Base-by-base conservation (phyloP, 2,797 vertebrate species). In the Rhinichthys osculus region DNA sequence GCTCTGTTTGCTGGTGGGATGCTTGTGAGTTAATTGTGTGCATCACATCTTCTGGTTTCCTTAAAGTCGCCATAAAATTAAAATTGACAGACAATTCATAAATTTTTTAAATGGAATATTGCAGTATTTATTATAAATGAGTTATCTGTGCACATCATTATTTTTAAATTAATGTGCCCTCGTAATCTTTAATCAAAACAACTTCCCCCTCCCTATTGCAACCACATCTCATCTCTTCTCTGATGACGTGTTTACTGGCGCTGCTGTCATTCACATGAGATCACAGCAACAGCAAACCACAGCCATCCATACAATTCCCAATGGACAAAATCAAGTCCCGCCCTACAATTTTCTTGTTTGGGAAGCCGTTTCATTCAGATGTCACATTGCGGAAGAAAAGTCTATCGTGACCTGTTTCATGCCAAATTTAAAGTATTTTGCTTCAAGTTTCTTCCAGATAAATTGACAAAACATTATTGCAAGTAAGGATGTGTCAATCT, bases 1-100 rank as follows among this genome's bases (percentile, higher is more conserved):
- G 95, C 97, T n/a, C 95, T 98, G 59, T 98, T 98, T 83, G 97
- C 97, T 21, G 97, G 97, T 82, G 97, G 97, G 85, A 97, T 98
- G 97, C 92, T 98, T 95, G 97, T 98, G 89, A 95, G 96, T 91
- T 42, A 13, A 14, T 66, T 54, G 44, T 38, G 14, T 64, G n/a
- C 3, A 30, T 11, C 1, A 14, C 14, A 13, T 10, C 17, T 44
- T 73, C 19, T 47, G 10, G 9, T 73, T 13, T 73, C 0, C 54
- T 57, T 54, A 23, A 54, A 40, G 5, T 27, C 64, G 16, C 64
- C 14, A 17, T 66, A 6, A 33, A 33, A 16, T 64, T 16, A 8
- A 33, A 66, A 1, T 7, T 7, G 1, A 13, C 11, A 6, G 47
- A 52, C 50, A 52, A 59, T 10, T 59, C 19, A 0, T 7, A 2